phyloP scores from a whole-genome alignment of 2,797 vertebrate genomes.

The Chrosomus eos region DNA sequence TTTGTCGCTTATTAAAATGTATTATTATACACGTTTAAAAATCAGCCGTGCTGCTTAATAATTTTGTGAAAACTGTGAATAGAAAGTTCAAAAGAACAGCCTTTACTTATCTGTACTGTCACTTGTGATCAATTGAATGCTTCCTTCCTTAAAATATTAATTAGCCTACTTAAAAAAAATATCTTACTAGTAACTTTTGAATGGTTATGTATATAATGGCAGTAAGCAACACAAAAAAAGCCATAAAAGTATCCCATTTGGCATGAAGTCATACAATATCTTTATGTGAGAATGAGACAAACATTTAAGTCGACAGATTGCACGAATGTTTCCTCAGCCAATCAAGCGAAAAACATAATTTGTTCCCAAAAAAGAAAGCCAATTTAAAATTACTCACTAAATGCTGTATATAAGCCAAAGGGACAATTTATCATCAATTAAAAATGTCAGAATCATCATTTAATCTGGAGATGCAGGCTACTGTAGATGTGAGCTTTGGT shows the following conservation, averaged over 20 bases:
- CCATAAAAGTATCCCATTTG: background rate
- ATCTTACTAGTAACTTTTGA: background rate
- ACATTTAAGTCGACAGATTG: background rate
- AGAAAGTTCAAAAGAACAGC: no score
- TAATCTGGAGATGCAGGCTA: constrained; percentile 23
- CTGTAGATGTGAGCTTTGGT: constrained; percentile 6
- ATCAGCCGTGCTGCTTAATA: background rate
- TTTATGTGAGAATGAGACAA: background rate
- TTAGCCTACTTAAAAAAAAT: background rate
- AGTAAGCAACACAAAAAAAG: background rate
- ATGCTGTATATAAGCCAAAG: background rate
- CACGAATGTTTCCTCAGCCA: background rate
- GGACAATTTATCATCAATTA: constrained; percentile 15
- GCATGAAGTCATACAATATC: background rate
- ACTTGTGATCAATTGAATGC: background rate
- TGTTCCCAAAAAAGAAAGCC: background rate
- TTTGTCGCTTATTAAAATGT: background rate
- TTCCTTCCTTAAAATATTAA: background rate
- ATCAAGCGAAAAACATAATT: background rate
- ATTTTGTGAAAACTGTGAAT: background rate
- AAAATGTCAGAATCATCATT: constrained; percentile 3
- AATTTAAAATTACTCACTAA: background rate
- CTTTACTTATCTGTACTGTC: background rate
- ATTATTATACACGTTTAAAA: background rate
- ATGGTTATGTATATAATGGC: background rate